Base-by-base conservation (phyloP, 1,140 invertebrate species). In the Littorina saxatilis region DNA sequence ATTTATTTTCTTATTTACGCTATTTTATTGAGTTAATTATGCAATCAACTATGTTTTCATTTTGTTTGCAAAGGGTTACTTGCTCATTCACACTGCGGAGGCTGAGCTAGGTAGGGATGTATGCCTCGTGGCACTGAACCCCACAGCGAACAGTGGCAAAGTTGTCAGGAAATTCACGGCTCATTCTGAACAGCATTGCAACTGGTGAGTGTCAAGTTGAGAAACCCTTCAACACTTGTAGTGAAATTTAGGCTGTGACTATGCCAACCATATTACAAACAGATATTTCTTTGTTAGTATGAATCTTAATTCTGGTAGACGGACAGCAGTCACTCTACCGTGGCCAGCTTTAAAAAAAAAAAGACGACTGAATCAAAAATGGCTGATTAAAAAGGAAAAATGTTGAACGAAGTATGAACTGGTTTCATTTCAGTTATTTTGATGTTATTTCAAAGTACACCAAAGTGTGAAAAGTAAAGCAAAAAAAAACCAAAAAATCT, bases 201-300 rank as follows among this genome's bases (percentile, higher is more conserved):
- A 50, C 43, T 73, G 70, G 70, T 29, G 50, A 73, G 40, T 73
- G 17, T n/a, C n/a, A n/a, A n/a, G n/a, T n/a, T n/a, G n/a, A n/a
- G n/a, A n/a, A n/a, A n/a, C n/a, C n/a, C n/a, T n/a, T n/a, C n/a
- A n/a, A n/a, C n/a, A n/a, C n/a, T n/a, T n/a, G n/a, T n/a, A n/a
- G n/a, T n/a, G n/a, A n/a, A n/a, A n/a, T 9, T 72, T 68, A 13
- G 13, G 13, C 29, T 37, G n/a, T 68, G 32, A 20, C 27, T 35
- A 29, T 63, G 11, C n/a, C 11, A 63, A 13, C n/a, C n/a, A 63
- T n/a, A 63, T n/a, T 13, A n/a, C n/a, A 32, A 32, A 27, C 29
- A 15, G 2, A 27, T 35, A 32, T 20, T 15, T 68, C 13, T 68
- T n/a, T 35, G 29, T 68, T n/a, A 20, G 11, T 37, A 32, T 0